phyloP scores from a whole-genome alignment of 2,797 vertebrate genomes.

The Apogon talboti region DNA sequence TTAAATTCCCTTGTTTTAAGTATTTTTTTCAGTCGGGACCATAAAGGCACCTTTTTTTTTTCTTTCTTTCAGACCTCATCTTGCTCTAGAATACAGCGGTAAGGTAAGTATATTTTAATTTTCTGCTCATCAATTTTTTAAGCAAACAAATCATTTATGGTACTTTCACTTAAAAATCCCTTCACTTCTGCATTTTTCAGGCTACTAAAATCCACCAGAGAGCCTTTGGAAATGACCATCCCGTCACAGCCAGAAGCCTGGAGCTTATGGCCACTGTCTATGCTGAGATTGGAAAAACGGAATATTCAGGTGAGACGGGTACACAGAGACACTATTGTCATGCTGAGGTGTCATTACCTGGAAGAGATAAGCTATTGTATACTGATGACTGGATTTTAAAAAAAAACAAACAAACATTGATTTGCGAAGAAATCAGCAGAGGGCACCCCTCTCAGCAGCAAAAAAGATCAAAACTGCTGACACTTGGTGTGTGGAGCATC shows the following conservation, averaged over 20 bases:
- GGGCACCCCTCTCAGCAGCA: not conserved
- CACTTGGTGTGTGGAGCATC: not conserved
- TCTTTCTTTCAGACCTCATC: conserved; percentile 83
- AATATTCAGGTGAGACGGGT: conserved; percentile 88
- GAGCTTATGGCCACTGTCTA: conserved; percentile 86
- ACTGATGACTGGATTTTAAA: not conserved
- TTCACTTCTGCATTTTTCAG: conserved; percentile 59
- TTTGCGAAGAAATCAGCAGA: conserved; percentile 4
- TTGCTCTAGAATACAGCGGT: conserved; percentile 87
- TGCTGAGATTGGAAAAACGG: conserved; percentile 86
- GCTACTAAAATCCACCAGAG: conserved; percentile 87
- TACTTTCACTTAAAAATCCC: not conserved
- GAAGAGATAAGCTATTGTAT: not conserved
- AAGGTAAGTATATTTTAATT: conserved; percentile 76
- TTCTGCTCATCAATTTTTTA: conserved; percentile 15
- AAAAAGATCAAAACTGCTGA: conserved; percentile 8
- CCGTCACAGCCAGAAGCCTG: conserved; percentile 85
- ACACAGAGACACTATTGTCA: conserved; percentile 23
- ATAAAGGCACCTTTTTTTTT: conserved; percentile 28
- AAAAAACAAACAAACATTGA: conserved; percentile 35
- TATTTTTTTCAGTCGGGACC: not conserved
- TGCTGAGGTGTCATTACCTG: not conserved
- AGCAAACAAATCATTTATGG: not conserved
- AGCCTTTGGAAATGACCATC: conserved; percentile 85
- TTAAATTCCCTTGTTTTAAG: no score